Evolutionary conservation across 2,888 invertebrate species (phyloP).

Genomic region (Lasioglossum marginatum): DNA sequence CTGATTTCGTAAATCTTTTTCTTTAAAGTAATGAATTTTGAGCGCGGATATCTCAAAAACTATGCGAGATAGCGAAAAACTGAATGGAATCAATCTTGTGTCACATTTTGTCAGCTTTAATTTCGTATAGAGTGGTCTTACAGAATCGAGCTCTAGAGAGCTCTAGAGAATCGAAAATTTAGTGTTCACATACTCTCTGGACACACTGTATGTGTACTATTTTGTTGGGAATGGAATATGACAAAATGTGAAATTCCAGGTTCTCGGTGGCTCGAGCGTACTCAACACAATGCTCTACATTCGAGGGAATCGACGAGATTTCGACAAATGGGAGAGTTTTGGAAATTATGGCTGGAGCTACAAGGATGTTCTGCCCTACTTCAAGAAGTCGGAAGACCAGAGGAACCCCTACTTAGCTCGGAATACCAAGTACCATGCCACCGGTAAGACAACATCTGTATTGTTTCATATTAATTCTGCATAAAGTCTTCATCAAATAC

Average conservation of each 20-base stretch:
- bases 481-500: neutral
- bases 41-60: no score
- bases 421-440: slow-evolving; percentile 89
- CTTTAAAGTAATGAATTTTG: no score
- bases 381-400: slow-evolving; percentile 95
- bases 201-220: neutral
- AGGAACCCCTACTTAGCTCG: slow-evolving; percentile 94
- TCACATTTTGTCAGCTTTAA: no score
- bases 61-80: no score
- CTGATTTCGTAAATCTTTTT: no score
- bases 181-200: no score
- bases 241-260: slow-evolving; percentile 75
- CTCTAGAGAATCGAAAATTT: neutral
- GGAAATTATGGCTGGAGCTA: slow-evolving; percentile 96
- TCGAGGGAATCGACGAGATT: slow-evolving; percentile 94
- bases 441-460: slow-evolving; percentile 85
- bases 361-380: slow-evolving; percentile 92
- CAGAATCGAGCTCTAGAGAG: no score
- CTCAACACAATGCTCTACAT: slow-evolving; percentile 97
- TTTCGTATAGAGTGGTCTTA: no score
- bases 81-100: no score
- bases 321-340: slow-evolving; percentile 93
- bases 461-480: neutral
- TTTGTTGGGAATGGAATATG: neutral
- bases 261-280: slow-evolving; percentile 94